A percentile compares a stretch with the other conserved stretches of the same genome.
These are phyloP conservation scores for Petrosia ficiformis DNA, from an alignment of 37 sponge, comb jelly and placozoan genomes.

Conservation along the genomic window DNA sequence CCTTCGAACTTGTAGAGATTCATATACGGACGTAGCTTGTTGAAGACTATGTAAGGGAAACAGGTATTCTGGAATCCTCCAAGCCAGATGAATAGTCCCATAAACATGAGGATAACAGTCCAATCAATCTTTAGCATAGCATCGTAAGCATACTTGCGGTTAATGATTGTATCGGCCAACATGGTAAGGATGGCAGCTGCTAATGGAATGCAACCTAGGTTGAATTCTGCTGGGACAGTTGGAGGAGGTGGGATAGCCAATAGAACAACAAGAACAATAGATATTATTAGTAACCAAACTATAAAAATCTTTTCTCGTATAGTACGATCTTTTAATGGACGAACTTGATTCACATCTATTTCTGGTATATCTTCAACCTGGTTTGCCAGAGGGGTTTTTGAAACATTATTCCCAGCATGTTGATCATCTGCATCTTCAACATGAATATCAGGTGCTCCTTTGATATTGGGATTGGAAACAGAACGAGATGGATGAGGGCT, in stretches of 20 bases:
- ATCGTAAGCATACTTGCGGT: constrained; percentile 53
- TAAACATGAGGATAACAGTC: constrained; percentile 86
- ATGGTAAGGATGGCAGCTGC: constrained; percentile 67
- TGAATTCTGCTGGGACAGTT: constrained; percentile 49
- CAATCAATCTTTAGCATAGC: constrained; percentile 84
- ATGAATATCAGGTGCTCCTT: constrained; percentile 36
- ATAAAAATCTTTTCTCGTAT: constrained; percentile 50
- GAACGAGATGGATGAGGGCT: constrained; percentile 22
- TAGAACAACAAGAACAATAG: constrained; percentile 45
- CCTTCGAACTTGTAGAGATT: constrained; percentile 49
- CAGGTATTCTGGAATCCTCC: constrained; percentile 78
- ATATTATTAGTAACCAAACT: constrained; percentile 50
- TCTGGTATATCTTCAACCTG: background rate
- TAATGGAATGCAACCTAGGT: constrained; percentile 79
- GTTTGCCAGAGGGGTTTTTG: background rate
- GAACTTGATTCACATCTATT: constrained; percentile 2
- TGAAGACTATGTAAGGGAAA: constrained; percentile 53
- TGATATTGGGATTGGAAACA: constrained; percentile 27
- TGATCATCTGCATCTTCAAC: constrained; percentile 25
- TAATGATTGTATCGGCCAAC: constrained; percentile 66
- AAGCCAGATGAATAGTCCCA: constrained; percentile 85
- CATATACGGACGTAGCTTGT: constrained; percentile 39
- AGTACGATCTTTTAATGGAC: constrained; percentile 36
- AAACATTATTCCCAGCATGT: background rate
- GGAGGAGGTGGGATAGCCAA: constrained; percentile 56